phyloP scores from a whole-genome alignment of 23 tunicate species.

The Oikopleura dioica region DNA sequence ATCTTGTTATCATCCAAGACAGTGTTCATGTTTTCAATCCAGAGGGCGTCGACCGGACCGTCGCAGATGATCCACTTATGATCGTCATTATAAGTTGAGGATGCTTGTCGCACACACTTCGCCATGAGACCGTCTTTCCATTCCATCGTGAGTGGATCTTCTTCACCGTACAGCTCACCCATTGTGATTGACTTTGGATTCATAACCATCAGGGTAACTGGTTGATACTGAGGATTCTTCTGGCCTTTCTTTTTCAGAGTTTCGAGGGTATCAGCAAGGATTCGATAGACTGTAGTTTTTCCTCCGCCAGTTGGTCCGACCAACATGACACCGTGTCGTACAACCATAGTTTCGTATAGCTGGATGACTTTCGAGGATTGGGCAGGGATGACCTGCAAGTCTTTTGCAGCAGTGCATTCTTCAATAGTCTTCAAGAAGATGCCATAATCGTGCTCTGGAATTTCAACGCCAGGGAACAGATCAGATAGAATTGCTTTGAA shows the following conservation, averaged over 20 bases:
- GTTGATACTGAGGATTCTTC: slow-evolving; percentile 15
- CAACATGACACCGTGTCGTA: slow-evolving; percentile 99
- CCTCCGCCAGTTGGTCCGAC: slow-evolving; percentile 99
- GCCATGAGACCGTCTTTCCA: slow-evolving; percentile 99
- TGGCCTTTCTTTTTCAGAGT: slow-evolving; percentile 36
- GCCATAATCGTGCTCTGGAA: slow-evolving; percentile 99
- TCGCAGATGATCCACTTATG: slow-evolving; percentile 99
- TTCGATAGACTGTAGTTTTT: slow-evolving; percentile 50
- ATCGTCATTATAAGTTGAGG: slow-evolving; percentile 18
- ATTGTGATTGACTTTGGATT: slow-evolving; percentile 96
- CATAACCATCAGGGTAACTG: slow-evolving; percentile 28
- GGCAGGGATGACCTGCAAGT: slow-evolving; percentile 47
- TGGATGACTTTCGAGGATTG: slow-evolving; percentile 52
- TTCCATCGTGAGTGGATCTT: slow-evolving; percentile 78
- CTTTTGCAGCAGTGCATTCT: slow-evolving; percentile 20
- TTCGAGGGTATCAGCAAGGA: slow-evolving; percentile 43
- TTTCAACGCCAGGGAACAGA: slow-evolving; percentile 97
- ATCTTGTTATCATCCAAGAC: slow-evolving; percentile 98
- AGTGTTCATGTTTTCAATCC: slow-evolving; percentile 99
- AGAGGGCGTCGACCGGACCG: slow-evolving; percentile 96
- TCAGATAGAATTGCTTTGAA: slow-evolving; percentile 87
- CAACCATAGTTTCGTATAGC: slow-evolving; percentile 93
- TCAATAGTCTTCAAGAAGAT: slow-evolving; percentile 69
- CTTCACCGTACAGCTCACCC: slow-evolving; percentile 99
- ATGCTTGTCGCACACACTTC: slow-evolving; percentile 12